phyloP scores from a whole-genome alignment of 2,888 invertebrate genomes.

The Himalopsyche kuldschensis region DNA sequence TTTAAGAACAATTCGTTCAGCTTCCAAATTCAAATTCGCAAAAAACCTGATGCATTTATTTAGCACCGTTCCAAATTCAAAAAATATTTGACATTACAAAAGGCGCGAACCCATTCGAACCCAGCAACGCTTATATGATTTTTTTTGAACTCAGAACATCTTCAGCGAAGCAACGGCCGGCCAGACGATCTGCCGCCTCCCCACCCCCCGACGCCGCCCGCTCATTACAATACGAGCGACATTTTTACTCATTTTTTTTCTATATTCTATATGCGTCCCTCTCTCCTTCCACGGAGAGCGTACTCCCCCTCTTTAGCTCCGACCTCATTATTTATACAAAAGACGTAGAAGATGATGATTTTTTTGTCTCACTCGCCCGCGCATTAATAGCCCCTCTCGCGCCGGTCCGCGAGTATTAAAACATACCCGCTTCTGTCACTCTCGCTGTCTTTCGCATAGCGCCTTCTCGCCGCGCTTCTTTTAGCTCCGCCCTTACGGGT shows the following conservation, averaged over 20 bases:
- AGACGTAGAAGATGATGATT: constrained; percentile 52
- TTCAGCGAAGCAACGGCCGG: constrained; percentile 11
- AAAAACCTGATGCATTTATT: not conserved
- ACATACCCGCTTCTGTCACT: constrained; percentile 58
- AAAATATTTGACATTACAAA: not conserved
- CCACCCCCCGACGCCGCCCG: constrained; percentile 24
- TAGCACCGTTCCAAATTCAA: not conserved
- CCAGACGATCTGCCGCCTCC: constrained; percentile 41
- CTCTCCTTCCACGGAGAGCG: constrained; percentile 39
- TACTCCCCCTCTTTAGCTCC: constrained; percentile 49
- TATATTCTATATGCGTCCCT: constrained; percentile 39
- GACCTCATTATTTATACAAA: constrained; percentile 63
- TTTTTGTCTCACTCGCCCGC: constrained; percentile 61
- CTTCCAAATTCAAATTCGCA: not conserved
- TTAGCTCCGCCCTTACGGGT: constrained; percentile 50
- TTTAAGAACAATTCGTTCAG: not conserved
- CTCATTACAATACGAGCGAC: constrained; percentile 39
- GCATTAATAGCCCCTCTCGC: constrained; percentile 60
- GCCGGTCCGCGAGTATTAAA: constrained; percentile 9
- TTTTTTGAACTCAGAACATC: constrained; percentile 28
- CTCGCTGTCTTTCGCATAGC: constrained; percentile 45
- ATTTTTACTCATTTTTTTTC: constrained; percentile 50
- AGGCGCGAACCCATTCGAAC: not conserved
- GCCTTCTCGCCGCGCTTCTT: constrained; percentile 6
- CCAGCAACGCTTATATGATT: not conserved